These are phyloP conservation scores for Acanthacorydalis orientalis DNA, from an alignment of 2,888 invertebrate genomes.

Conservation along the genomic window DNA sequence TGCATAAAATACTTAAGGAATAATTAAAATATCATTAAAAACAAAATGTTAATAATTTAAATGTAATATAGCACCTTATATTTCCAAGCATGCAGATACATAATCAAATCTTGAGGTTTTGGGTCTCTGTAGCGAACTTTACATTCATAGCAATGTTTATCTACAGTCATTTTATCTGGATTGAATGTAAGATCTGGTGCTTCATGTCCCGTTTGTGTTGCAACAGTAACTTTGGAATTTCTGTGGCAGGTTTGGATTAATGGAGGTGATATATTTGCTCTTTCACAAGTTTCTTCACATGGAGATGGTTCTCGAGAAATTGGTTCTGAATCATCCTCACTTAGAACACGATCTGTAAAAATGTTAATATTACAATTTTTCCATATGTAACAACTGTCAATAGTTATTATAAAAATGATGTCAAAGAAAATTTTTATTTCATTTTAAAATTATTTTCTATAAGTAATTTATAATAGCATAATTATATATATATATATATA, in stretches of 20 bases:
- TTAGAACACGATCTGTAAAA: conserved; percentile 23
- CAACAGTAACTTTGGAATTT: conserved; percentile 47
- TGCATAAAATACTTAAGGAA: neutral
- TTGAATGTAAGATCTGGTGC: conserved; percentile 49
- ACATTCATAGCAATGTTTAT: conserved; percentile 85
- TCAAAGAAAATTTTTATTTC: neutral
- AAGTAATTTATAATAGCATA: too few relatives aligned
- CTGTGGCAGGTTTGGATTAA: conserved; percentile 25
- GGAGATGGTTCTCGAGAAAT: conserved; percentile 57
- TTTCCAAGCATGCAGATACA: conserved; percentile 93
- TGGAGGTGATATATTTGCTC: conserved; percentile 20
- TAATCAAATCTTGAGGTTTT: conserved; percentile 75
- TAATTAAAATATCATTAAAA: neutral
- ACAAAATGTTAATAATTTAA: neutral
- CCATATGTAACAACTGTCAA: neutral
- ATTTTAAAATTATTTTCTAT: too few relatives aligned
- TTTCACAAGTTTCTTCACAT: conserved; percentile 37
- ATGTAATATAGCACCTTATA: conserved; percentile 46
- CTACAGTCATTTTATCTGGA: conserved; percentile 56
- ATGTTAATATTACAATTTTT: neutral
- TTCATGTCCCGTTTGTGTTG: conserved; percentile 73
- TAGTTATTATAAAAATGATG: neutral
- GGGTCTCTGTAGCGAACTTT: conserved; percentile 85
- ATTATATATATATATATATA: too few relatives aligned
- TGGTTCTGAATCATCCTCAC: conserved; percentile 45